A percentile compares a stretch with the other conserved stretches of the same genome.
Evolutionary conservation across 2,888 invertebrate species (phyloP).

Genomic region (Meiosimyza platycephala): DNA sequence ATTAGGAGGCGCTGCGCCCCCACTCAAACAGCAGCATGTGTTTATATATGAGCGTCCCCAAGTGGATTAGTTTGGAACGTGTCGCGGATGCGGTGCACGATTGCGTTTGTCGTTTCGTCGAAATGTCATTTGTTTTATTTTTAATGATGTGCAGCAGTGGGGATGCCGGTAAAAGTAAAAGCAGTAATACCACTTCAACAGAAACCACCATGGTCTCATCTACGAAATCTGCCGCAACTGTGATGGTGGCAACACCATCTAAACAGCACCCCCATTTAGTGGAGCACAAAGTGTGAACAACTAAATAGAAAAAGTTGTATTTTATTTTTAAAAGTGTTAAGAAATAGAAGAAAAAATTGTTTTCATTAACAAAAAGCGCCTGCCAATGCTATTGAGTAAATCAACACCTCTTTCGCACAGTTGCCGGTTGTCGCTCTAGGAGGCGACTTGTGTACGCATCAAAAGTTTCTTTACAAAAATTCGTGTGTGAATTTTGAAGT

Average conservation of each 20-base stretch:
- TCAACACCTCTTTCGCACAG: not conserved
- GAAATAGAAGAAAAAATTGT: not conserved
- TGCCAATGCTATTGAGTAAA: not conserved
- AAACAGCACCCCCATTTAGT: conserved; percentile 18
- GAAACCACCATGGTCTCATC: not conserved
- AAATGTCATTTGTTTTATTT: conserved; percentile 50
- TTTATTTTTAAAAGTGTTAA: conserved; percentile 26
- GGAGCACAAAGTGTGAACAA: conserved; percentile 28
- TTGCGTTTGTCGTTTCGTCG: conserved; percentile 48
- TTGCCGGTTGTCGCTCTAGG: conserved; percentile 25
- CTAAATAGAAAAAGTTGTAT: not conserved
- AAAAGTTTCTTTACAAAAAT: not conserved
- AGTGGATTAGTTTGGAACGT: conserved; percentile 52
- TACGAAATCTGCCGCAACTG: conserved; percentile 16
- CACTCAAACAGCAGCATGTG: conserved; percentile 46
- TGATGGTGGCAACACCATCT: conserved; percentile 16
- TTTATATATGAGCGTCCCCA: conserved; percentile 51
- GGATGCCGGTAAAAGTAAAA: not conserved
- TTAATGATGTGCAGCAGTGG: conserved; percentile 45
- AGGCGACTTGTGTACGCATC: conserved; percentile 6
- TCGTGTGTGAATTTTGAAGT: not conserved
- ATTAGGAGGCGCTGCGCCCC: not conserved
- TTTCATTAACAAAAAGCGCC: not conserved
- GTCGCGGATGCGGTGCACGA: conserved; percentile 48
- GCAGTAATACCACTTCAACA: not conserved